Evolutionary conservation across 2,797 vertebrate genomes (phyloP).

Genomic region (Fundulus diaphanus): DNA sequence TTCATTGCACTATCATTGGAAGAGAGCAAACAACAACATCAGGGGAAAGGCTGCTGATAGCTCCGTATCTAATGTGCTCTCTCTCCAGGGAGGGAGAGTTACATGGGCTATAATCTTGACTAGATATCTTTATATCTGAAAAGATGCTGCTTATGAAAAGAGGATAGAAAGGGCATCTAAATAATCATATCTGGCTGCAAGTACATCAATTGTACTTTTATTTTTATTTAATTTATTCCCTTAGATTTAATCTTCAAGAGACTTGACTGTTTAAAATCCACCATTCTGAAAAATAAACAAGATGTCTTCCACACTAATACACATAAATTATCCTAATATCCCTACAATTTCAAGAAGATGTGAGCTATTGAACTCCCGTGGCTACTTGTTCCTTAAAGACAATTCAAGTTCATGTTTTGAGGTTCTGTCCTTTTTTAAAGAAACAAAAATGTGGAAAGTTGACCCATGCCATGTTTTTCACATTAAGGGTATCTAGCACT

Average conservation of each 20-base stretch:
- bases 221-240: background rate
- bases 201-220: background rate
- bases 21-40: conserved; percentile 72
- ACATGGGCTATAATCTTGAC: conserved; percentile 38
- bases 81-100: conserved; percentile 48
- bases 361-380: conserved; percentile 45
- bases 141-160: conserved; percentile 27
- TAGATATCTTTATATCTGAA: conserved; percentile 33
- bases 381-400: conserved; percentile 44
- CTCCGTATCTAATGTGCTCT: conserved; percentile 53
- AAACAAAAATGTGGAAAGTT: no score
- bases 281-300: background rate
- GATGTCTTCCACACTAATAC: conserved; percentile 34
- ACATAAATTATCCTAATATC: conserved; percentile 43
- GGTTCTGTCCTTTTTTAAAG: background rate
- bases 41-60: conserved; percentile 59
- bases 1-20: conserved; percentile 75
- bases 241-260: background rate
- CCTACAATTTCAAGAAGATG: conserved; percentile 61
- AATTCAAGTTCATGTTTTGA: background rate
- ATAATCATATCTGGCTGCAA: background rate
- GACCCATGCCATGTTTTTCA: background rate
- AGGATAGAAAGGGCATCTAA: conserved; percentile 3
- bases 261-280: background rate
- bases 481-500: conserved; percentile 15